Percentiles rank a stretch among this genome's conserved stretches.
phyloP scores from a whole-genome alignment of 2,113 vertebrate genomes.

The Pterocles burchelli region DNA sequence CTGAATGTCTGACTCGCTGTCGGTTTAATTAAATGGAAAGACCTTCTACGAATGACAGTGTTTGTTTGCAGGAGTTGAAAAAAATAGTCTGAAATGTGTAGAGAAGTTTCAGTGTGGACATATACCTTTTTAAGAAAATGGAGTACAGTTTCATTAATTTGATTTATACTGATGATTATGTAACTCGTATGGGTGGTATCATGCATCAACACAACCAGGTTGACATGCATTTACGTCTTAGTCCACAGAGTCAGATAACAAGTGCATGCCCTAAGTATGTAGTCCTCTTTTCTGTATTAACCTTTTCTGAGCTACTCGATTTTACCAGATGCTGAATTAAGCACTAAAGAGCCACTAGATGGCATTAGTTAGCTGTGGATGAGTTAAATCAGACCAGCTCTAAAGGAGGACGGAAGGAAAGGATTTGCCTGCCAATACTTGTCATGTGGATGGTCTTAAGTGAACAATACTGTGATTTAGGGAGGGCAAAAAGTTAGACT shows the following conservation, averaged over 20 bases:
- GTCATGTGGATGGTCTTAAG: background rate
- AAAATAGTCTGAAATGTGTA: background rate
- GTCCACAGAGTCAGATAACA: background rate
- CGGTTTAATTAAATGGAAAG: background rate
- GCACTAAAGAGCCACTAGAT: constrained; percentile 38
- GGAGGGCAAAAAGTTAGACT: background rate
- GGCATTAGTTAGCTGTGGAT: constrained; percentile 43
- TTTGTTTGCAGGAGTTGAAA: background rate
- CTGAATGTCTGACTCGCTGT: background rate
- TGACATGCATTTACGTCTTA: background rate
- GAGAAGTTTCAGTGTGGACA: background rate
- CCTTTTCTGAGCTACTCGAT: background rate
- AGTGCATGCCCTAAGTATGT: background rate
- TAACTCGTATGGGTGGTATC: background rate
- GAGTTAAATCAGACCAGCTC: background rate
- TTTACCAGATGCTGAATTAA: background rate
- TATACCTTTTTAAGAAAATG: background rate
- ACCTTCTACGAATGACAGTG: background rate
- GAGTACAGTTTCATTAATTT: background rate
- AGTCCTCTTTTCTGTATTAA: background rate
- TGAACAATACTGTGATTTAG: background rate
- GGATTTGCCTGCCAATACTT: background rate
- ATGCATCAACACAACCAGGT: background rate
- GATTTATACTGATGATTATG: background rate
- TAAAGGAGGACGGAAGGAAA: background rate